These are phyloP conservation scores for Nasonia vitripennis DNA, from an alignment of 1,140 invertebrate genomes.

Conservation along the genomic window DNA sequence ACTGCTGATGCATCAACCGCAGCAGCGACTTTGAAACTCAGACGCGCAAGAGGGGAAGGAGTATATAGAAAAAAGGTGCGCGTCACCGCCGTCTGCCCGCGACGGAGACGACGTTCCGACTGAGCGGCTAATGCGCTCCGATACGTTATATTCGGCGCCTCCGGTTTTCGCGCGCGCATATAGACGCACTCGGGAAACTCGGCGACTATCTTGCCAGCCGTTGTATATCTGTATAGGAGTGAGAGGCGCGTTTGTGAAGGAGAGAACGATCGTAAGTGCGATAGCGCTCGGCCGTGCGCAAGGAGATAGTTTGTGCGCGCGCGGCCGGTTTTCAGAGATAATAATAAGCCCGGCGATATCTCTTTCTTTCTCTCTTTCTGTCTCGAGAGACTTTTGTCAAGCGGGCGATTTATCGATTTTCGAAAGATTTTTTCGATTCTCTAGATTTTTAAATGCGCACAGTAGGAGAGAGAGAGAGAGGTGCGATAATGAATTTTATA, in stretches of 20 bases:
- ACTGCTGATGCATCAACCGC: too few relatives aligned
- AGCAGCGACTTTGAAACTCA: too few relatives aligned
- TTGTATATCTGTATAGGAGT: background rate
- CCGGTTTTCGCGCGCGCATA: constrained; percentile 2
- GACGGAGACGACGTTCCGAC: constrained; percentile 27
- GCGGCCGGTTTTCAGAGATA: background rate
- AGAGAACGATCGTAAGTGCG: background rate
- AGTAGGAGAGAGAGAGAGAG: too few relatives aligned
- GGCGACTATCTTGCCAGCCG: background rate
- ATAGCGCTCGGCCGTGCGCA: background rate
- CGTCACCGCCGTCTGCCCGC: background rate
- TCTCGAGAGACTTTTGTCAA: background rate
- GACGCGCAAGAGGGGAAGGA: too few relatives aligned
- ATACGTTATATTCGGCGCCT: constrained; percentile 8
- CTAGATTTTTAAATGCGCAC: background rate
- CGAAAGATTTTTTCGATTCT: too few relatives aligned
- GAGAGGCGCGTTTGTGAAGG: background rate
- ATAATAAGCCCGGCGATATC: background rate
- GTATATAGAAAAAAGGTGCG: background rate
- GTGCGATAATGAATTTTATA: too few relatives aligned
- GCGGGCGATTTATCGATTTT: too few relatives aligned
- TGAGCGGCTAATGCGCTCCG: constrained; percentile 12
- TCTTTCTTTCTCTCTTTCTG: too few relatives aligned
- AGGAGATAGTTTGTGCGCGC: background rate
- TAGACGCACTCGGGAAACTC: background rate